Percentiles rank a stretch among this genome's conserved stretches.
Conservation (phyloP, 1,140 invertebrate genomes). For the Dermatophagoides farinae region DNA sequence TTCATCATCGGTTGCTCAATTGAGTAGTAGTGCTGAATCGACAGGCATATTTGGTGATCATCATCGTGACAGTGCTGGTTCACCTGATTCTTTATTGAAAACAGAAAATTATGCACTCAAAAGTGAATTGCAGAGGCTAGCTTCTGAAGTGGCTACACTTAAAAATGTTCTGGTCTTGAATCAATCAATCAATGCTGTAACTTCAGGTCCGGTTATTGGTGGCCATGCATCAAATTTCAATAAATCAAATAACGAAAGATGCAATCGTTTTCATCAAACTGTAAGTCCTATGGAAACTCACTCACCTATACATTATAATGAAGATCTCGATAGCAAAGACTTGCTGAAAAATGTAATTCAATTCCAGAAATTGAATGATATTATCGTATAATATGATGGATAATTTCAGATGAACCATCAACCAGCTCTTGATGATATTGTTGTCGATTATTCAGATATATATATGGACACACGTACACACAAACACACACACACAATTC, state of each 20-base stretch:
- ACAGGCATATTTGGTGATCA: slow-evolving; percentile 9
- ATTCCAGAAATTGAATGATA: slow-evolving; percentile 6
- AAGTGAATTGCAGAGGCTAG: slow-evolving; percentile 59
- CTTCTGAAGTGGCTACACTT: slow-evolving; percentile 72
- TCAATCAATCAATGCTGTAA: not conserved
- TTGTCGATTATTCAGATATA: not conserved
- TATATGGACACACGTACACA: no score
- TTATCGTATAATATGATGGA: not conserved
- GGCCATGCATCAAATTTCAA: no score
- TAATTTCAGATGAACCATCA: not conserved
- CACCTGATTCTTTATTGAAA: slow-evolving; percentile 29
- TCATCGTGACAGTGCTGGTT: slow-evolving; percentile 17
- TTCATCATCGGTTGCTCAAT: not conserved
- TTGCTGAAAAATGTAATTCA: slow-evolving; percentile 8
- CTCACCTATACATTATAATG: not conserved
- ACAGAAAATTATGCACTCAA: slow-evolving; percentile 48
- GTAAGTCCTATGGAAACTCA: not conserved
- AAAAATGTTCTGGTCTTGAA: slow-evolving; percentile 27
- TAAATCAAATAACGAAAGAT: no score
- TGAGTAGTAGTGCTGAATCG: slow-evolving; percentile 5
- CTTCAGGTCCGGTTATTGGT: no score
- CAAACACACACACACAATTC: no score
- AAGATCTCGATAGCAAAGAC: slow-evolving; percentile 8
- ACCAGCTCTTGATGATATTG: not conserved
- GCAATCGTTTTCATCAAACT: not conserved